Evolutionary conservation across 1,140 invertebrate species (phyloP).

Genomic region (Sminthurinus signatus): DNA sequence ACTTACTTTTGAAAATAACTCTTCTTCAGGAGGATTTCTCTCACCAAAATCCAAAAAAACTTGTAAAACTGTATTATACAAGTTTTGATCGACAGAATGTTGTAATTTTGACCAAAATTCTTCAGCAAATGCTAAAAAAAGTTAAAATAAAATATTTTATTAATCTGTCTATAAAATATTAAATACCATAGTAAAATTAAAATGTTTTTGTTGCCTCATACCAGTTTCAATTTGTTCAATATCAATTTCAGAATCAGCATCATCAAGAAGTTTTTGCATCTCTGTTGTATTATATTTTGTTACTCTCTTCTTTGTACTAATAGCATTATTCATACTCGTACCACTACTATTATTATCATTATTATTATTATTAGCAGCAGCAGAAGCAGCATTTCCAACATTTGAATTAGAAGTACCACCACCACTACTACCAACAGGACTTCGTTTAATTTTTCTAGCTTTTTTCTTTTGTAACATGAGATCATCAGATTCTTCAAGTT

Average conservation of each 20-base stretch:
- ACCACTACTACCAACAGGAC: background rate
- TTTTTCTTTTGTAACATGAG: too few relatives aligned
- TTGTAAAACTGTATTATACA: slow-evolving; percentile 26
- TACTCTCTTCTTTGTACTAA: slow-evolving; percentile 15
- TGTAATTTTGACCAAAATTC: slow-evolving; percentile 21
- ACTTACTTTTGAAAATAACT: slow-evolving; percentile 18
- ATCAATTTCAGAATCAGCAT: slow-evolving; percentile 3
- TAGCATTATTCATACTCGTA: too few relatives aligned
- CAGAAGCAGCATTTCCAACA: too few relatives aligned
- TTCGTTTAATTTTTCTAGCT: slow-evolving; percentile 11
- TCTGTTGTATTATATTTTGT: slow-evolving; percentile 30
- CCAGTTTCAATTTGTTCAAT: slow-evolving; percentile 14
- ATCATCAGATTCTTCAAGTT: too few relatives aligned
- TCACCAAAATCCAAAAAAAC: slow-evolving; percentile 29
- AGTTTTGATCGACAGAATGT: slow-evolving; percentile 12
- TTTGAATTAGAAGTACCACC: too few relatives aligned
- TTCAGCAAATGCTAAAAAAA: slow-evolving; percentile 28
- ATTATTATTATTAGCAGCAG: too few relatives aligned
- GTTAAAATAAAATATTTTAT: slow-evolving; percentile 2
- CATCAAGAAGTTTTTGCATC: slow-evolving; percentile 26
- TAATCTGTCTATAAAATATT: background rate
- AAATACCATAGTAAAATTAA: background rate
- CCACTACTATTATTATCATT: too few relatives aligned
- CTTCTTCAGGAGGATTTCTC: slow-evolving; percentile 8
- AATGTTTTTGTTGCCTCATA: background rate